phyloP scores from a whole-genome alignment of 2,888 invertebrate species.

The Drosophila aldrichi region DNA sequence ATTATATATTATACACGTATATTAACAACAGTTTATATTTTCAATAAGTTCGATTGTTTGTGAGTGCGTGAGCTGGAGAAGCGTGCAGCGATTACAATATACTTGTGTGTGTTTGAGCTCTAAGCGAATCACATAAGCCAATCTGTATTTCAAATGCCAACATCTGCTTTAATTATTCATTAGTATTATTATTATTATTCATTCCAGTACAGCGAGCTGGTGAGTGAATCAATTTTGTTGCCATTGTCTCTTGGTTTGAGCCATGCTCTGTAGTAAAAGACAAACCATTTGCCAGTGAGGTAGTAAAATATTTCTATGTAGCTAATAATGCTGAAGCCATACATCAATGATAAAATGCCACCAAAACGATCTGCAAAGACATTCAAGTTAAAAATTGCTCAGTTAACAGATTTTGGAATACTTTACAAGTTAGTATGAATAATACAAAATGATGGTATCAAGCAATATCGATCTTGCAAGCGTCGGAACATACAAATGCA shows the following conservation, averaged over 20 bases:
- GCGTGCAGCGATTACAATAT: slow-evolving; percentile 32
- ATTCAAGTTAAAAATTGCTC: not conserved
- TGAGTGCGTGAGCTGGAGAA: not conserved
- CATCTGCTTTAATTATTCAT: not conserved
- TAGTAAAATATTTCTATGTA: slow-evolving; percentile 83
- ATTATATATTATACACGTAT: slow-evolving; percentile 23
- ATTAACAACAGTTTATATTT: slow-evolving; percentile 44
- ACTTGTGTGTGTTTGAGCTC: slow-evolving; percentile 26
- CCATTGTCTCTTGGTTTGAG: not conserved
- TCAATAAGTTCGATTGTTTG: slow-evolving; percentile 64
- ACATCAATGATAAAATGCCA: slow-evolving; percentile 83
- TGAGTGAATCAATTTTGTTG: not conserved
- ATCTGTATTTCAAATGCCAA: slow-evolving; percentile 2
- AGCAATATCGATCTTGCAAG: no score
- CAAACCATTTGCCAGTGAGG: slow-evolving; percentile 82
- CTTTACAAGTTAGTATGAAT: not conserved
- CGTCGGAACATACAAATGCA: no score
- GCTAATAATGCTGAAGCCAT: slow-evolving; percentile 83
- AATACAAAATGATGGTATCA: not conserved
- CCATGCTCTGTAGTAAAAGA: slow-evolving; percentile 46
- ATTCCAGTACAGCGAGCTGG: slow-evolving; percentile 49
- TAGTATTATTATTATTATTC: slow-evolving; percentile 23
- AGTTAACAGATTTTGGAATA: not conserved
- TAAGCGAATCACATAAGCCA: slow-evolving; percentile 32
- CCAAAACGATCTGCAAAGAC: slow-evolving; percentile 82